Evolutionary conservation across 2,113 vertebrate genomes (phyloP), one percentile per base, ranked within the genome.

Genomic region (Callaeas wilsoni): DNA sequence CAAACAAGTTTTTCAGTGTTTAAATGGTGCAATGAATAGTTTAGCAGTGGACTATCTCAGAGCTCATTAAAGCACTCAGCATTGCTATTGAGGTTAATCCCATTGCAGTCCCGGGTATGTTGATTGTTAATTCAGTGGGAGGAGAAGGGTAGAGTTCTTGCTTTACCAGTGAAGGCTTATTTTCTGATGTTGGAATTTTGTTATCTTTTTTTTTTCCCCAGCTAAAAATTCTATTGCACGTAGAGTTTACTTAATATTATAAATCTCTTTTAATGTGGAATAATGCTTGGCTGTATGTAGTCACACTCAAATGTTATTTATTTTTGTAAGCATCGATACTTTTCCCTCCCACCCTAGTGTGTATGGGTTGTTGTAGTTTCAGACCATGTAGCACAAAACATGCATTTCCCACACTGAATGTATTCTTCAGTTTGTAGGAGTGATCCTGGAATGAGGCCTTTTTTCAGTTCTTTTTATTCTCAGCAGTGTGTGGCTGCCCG

Each of bases 21-120:
- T 79, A 75, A 67, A 37, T 71, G 25, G 29, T 87, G 19, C 69
- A 71, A 12, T 65, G 50, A 74, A 47, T 82, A 75, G 49, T 84
- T 87, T 56, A 81, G 64, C 35, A 44, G 11, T 70, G 55, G 76
- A 46, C 75, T 64, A 27, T 67, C 21, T 93, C 42, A 35, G 75
- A 94, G 62, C 65, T 95, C 59, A 60, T 87, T 94, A 50, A 94
- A 78, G 75, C 86, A 74, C 62, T 93, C 78, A 22, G 41, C 47
- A 20, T 60, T 94, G 63, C 12, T 94, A 84, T 53, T 71, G 89
- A 89, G 55, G 60, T 89, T 93, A 89, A 94, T 95, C 70, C 37
- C 44, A 33, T n/a, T 5, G 16, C 59, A 91, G 73, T 76, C 65
- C 12, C 4, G 64, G 80, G 52, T 74, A 57, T 50, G 29, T 63